phyloP scores from a whole-genome alignment of 2,797 vertebrate species.

The Tenualosa ilisha region DNA sequence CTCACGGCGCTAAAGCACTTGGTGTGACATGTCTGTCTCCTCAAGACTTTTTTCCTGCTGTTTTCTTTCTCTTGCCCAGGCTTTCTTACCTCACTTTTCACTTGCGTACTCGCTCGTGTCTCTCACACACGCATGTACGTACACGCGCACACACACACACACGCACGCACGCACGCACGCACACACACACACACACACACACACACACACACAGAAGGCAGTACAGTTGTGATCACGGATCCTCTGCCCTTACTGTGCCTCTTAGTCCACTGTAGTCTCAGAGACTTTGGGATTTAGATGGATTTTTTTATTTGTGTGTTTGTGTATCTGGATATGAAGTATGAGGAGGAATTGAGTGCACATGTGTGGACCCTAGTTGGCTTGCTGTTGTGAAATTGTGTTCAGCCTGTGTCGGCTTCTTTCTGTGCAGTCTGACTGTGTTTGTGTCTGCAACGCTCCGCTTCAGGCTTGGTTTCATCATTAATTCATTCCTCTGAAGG shows the following conservation, averaged over 20 bases:
- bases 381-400: too few species aligned
- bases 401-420: not conserved
- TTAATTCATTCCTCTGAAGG: not conserved
- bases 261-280: conserved; percentile 38
- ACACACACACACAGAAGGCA: not conserved
- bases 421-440: not conserved
- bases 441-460: not conserved
- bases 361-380: not conserved
- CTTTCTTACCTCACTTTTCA: not conserved
- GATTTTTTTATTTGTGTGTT: not conserved
- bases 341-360: not conserved
- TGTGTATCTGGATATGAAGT: not conserved
- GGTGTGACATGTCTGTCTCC: not conserved
- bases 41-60: not conserved
- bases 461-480: not conserved
- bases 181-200: not conserved
- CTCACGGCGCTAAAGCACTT: not conserved
- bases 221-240: conserved; percentile 22
- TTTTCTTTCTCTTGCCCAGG: too few species aligned
- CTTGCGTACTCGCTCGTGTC: too few species aligned
- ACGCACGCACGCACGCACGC: not conserved
- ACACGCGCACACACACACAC: not conserved
- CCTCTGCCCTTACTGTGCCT: conserved; percentile 23
- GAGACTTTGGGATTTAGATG: not conserved
- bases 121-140: not conserved